Base-by-base conservation (phyloP, 2,888 invertebrate genomes). In the Nudaria mundana region DNA sequence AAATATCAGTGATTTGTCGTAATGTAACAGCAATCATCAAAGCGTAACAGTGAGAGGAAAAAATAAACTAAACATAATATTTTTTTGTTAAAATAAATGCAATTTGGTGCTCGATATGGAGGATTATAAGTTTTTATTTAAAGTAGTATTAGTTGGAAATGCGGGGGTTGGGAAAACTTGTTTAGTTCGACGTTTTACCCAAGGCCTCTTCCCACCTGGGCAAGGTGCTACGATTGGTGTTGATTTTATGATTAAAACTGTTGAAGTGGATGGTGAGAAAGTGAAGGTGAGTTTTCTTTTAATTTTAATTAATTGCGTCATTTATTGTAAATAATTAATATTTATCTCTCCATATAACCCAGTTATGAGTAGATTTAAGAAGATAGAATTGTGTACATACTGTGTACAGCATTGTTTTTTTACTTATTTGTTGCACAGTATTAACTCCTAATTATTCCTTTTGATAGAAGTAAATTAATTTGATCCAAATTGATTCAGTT, bases 211-310 rank as follows among this genome's bases (percentile, higher is more conserved):
- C 87, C 98, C 98, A 35, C 98, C 98, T 20, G 98, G 98, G 8
- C 98, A 99, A 89, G 98, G 98, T 58, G 98, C 98, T 40, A 99
- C 98, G 2, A 99, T 99, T 67, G 98, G 98, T 40, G 98, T 99
- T 15, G 99, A 99, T 91, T 99, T 99, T 81, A 98, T 99, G 98
- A 98, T 99, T 49, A 99, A 99, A 90, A 98, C 98, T 37, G 97
- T 99, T 5, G 98, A 98, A 91, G 96, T 99, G 40, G 98, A 97
- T 67, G 96, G 96, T 71, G 96, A 97, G 84, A 96, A 96, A 93
- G 95, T 97, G 63, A 97, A 97, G 92, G 95, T 96, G 89, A 81
- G 71, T 58, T 40, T 52, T 33, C 43, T n/a, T n/a, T n/a, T n/a
- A n/a, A n/a, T n/a, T n/a, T n/a, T 51, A 54, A 11, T 38, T 50